phyloP scores from a whole-genome alignment of 2,888 invertebrate genomes.

The Bombylius discolor region DNA sequence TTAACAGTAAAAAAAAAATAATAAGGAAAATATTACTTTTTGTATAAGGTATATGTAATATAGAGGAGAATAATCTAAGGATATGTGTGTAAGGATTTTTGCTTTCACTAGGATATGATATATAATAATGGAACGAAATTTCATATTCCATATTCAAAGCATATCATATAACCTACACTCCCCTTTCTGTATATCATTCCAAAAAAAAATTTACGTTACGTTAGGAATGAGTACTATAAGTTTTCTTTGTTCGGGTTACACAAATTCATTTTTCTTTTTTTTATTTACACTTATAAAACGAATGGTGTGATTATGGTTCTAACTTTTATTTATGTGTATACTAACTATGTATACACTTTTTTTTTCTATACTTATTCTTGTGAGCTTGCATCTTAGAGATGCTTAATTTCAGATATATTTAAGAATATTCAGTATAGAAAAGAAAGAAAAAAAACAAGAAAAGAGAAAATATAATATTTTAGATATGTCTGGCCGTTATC shows the following conservation, averaged over 20 bases:
- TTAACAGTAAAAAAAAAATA: too few species aligned
- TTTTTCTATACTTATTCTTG: background rate
- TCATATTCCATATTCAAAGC: too few species aligned
- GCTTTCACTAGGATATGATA: too few species aligned
- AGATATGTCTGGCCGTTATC: conserved; percentile 4
- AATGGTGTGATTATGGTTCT: background rate
- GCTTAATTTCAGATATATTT: conserved; percentile 4
- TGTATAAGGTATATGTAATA: too few species aligned
- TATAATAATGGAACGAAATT: too few species aligned
- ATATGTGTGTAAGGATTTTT: too few species aligned
- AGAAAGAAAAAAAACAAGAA: background rate
- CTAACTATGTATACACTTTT: background rate
- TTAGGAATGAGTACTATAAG: background rate
- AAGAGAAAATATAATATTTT: conserved; percentile 1
- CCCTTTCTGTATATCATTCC: too few species aligned
- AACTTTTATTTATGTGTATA: background rate
- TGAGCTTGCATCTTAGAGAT: conserved; percentile 3
- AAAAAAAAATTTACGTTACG: too few species aligned
- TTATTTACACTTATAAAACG: background rate
- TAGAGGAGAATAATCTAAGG: too few species aligned
- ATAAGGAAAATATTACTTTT: too few species aligned
- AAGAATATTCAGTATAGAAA: background rate
- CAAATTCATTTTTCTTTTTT: background rate
- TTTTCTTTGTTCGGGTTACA: background rate
- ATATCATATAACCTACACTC: too few species aligned